These are phyloP conservation scores for Rhynchonycteris naso DNA, from an alignment of 2,797 vertebrate genomes.

Conservation along the genomic window DNA sequence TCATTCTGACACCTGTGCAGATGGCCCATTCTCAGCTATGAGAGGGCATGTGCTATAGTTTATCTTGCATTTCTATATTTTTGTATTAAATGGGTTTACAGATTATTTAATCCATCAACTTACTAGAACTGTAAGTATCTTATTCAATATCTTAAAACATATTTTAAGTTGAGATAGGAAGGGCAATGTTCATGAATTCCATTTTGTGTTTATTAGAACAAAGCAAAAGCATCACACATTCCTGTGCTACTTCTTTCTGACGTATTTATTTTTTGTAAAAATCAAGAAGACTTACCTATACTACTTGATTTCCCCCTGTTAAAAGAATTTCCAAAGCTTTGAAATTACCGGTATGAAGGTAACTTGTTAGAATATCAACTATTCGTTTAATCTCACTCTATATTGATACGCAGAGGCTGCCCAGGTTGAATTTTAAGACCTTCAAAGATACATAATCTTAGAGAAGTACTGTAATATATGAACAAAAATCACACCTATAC, in stretches of 20 bases:
- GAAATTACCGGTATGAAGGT: not conserved
- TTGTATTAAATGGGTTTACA: not conserved
- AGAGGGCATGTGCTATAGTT: not conserved
- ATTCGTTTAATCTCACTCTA: slow-evolving; percentile 1
- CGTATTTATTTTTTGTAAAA: slow-evolving; percentile 56
- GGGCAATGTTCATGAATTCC: not conserved
- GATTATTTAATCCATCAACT: not conserved
- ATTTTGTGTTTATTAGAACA: slow-evolving; percentile 51
- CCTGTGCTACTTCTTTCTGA: not conserved
- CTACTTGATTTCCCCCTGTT: slow-evolving; percentile 40
- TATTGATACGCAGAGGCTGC: not conserved
- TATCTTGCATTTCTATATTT: not conserved
- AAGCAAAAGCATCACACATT: slow-evolving; percentile 3
- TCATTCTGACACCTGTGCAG: not conserved
- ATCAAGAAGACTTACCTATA: not conserved
- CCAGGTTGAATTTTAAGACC: slow-evolving; percentile 25
- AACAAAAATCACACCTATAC: not conserved
- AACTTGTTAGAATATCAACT: not conserved
- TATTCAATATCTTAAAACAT: not conserved
- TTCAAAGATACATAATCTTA: not conserved
- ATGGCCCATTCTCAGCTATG: not conserved
- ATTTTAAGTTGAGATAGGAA: slow-evolving; percentile 5
- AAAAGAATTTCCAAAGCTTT: slow-evolving; percentile 49
- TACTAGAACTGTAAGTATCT: not conserved
- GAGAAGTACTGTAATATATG: not conserved